Evolutionary conservation across 2,888 invertebrate genomes (phyloP).

Genomic region (Perithous albicinctus): DNA sequence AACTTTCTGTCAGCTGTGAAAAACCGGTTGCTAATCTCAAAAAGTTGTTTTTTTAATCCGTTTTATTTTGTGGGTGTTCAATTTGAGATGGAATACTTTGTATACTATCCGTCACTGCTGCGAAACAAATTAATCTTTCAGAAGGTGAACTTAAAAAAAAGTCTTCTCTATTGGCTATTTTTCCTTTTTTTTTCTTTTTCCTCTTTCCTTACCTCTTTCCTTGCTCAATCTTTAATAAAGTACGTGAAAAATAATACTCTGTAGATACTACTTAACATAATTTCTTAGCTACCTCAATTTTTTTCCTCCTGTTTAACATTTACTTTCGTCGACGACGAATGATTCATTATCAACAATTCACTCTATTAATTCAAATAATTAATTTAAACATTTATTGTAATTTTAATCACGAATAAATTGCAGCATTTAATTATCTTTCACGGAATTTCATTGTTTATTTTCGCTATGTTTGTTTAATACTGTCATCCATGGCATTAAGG

Average conservation of each 20-base stretch:
- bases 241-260: background rate
- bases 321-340: background rate
- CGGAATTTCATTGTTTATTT: background rate
- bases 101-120: background rate
- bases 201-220: background rate
- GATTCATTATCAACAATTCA: background rate
- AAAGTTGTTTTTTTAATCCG: background rate
- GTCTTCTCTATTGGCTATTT: background rate
- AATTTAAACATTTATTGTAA: background rate
- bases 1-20: background rate
- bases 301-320: too few relatives aligned
- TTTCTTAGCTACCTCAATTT: too few relatives aligned
- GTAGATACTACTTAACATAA: too few relatives aligned
- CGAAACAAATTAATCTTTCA: background rate
- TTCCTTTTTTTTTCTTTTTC: background rate
- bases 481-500: too few relatives aligned
- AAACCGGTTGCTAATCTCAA: background rate
- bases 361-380: background rate
- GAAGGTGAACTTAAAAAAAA: background rate
- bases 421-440: background rate
- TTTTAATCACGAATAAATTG: background rate
- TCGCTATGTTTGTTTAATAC: background rate
- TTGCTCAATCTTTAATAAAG: background rate
- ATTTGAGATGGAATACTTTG: background rate
- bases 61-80: background rate